Conservation (phyloP, 1,140 invertebrate genomes). For the Elysia chlorotica region DNA sequence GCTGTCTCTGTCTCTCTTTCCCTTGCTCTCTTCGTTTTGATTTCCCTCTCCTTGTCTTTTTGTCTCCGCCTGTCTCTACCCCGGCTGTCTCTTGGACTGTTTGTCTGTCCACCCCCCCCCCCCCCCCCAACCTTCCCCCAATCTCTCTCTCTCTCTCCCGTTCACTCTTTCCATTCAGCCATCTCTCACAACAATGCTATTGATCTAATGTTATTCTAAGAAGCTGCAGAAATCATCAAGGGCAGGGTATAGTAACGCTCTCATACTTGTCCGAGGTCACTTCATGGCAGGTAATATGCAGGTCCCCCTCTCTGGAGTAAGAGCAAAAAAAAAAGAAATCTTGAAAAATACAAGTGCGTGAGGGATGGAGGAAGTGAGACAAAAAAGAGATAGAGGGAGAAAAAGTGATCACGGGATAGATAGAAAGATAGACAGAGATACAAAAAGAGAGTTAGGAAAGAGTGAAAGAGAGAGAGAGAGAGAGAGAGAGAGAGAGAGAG, state of each 20-base stretch:
- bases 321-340: constrained; percentile 4
- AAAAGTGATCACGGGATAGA: background rate
- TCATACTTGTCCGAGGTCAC: constrained; percentile 36
- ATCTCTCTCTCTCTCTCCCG: background rate
- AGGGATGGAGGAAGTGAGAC: background rate
- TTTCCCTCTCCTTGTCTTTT: background rate
- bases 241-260: constrained; percentile 44
- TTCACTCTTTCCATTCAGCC: background rate
- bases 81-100: background rate
- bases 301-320: constrained; percentile 44
- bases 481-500: background rate
- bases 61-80: background rate
- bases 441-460: background rate
- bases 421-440: background rate
- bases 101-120: background rate
- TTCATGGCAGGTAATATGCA: constrained; percentile 51
- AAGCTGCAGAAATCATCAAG: constrained; percentile 48
- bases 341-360: background rate
- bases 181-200: too few relatives aligned
- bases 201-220: too few relatives aligned
- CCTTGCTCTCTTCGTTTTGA: background rate
- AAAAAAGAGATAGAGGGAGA: background rate
- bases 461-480: background rate
- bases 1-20: background rate
- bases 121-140: background rate